Evolutionary conservation across 2,797 vertebrate species (phyloP), one percentile per base, ranked within the genome.

Genomic region (Sphaeramia orbicularis): DNA sequence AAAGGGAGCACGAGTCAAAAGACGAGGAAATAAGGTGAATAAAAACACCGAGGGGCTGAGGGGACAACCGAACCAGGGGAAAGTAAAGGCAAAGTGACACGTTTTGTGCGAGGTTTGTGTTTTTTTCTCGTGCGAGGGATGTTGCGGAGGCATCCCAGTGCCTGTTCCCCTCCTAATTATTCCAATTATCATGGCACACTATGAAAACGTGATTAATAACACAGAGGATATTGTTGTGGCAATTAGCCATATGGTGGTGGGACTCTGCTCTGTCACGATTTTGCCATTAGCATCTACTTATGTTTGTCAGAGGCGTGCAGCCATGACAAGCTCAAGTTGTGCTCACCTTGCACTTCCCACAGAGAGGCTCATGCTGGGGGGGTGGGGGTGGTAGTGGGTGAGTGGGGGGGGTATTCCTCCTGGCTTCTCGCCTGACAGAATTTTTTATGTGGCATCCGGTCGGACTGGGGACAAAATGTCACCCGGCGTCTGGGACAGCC

Each of bases 131-230:
- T 38, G 83, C 58, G 21, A 44, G 82, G 71, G 87, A 90, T 90
- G 89, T 81, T 85, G 91, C 86, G 82, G 91, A 94, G 90, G 92
- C 91, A 93, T 90, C 94, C 94, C 93, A 90, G 92, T 86, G 94
- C 93, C 95, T 95, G 92, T 88, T 96, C 94, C 94, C 94, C 91
- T 95, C 94, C 96, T 97, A 96, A 99, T 99, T 99, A 99, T 99
- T 99, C 97, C 96, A 98, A 98, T 98, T 99, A 99, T 99, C 98
- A 97, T 96, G 96, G 96, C 96, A 94, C 95, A 93, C 96, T 97
- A 97, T 96, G 96, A 97, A 98, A 99, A 97, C 95, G 96, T 99
- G 98, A 99, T 99, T 98, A 99, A 99, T 99, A 99, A 98, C 97
- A 96, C 95, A 94, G 96, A 98, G 96, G 97, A 99, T 98, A 99